These are phyloP conservation scores for Papilio demoleus DNA, from an alignment of 2,888 invertebrate genomes.

Conservation along the genomic window DNA sequence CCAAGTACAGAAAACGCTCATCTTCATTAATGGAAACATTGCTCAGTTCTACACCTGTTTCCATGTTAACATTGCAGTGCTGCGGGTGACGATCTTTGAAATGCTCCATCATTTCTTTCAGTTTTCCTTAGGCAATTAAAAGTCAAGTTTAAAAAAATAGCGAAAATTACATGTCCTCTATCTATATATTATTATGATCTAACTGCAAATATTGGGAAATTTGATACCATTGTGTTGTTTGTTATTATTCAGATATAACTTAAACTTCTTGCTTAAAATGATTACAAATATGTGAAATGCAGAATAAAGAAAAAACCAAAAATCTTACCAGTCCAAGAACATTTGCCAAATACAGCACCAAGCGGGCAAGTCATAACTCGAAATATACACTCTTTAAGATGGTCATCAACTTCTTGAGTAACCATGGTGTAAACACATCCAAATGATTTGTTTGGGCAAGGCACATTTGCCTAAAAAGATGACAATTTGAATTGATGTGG, in stretches of 20 bases:
- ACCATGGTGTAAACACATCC: constrained; percentile 68
- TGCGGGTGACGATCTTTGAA: constrained; percentile 68
- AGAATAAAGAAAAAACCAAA: constrained; percentile 18
- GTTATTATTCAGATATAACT: no score
- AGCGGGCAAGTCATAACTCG: constrained; percentile 72
- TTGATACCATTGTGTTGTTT: no score
- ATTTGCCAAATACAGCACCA: constrained; percentile 68
- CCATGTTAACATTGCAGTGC: constrained; percentile 59
- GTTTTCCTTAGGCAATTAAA: no score
- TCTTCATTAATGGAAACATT: constrained; percentile 53
- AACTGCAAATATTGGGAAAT: no score
- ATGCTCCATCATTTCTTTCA: constrained; percentile 68
- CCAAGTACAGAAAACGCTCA: constrained; percentile 50
- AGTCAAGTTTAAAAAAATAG: constrained; percentile 42
- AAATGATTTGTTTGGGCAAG: constrained; percentile 65
- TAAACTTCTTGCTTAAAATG: no score
- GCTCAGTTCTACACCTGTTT: constrained; percentile 60
- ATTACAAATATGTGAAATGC: no score
- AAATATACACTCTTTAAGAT: constrained; percentile 74
- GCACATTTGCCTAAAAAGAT: constrained; percentile 59
- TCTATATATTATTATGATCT: not conserved
- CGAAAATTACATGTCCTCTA: not conserved
- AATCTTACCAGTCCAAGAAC: constrained; percentile 72
- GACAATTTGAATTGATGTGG: no score
- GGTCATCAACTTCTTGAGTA: constrained; percentile 59